Conservation (phyloP, 2,113 vertebrate species). For the Microcebus ravelobensis region DNA sequence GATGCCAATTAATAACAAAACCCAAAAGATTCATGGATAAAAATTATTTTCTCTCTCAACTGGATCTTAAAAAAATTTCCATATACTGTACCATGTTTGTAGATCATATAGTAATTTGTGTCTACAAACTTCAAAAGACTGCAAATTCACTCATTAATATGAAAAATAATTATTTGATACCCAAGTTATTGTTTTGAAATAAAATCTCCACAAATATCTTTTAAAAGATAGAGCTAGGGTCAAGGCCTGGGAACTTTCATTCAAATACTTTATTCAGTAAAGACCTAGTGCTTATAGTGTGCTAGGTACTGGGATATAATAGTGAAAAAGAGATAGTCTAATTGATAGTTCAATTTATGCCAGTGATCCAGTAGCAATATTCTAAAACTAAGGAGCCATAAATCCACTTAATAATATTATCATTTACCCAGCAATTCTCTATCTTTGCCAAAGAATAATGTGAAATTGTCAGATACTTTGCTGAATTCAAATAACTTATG, state of each 20-base stretch:
- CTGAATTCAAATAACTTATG: slow-evolving; percentile 50
- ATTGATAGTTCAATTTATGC: neutral
- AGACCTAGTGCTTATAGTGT: neutral
- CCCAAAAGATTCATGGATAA: neutral
- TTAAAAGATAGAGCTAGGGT: neutral
- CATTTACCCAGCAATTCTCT: neutral
- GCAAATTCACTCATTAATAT: neutral
- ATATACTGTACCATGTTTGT: neutral
- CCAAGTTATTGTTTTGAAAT: neutral
- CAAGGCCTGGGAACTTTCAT: neutral
- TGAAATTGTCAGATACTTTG: slow-evolving; percentile 27
- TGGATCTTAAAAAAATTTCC: slow-evolving; percentile 4
- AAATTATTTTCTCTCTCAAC: slow-evolving; percentile 23
- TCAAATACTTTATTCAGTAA: slow-evolving; percentile 11
- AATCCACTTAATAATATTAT: slow-evolving; percentile 10
- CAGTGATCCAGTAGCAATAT: neutral
- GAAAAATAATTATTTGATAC: slow-evolving; percentile 37
- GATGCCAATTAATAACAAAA: slow-evolving; percentile 33
- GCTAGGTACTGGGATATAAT: neutral
- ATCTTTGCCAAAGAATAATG: slow-evolving; percentile 40
- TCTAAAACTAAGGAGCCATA: neutral
- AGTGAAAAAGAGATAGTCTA: neutral
- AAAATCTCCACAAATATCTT: neutral
- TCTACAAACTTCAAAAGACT: neutral
- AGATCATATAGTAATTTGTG: neutral